phyloP scores from a whole-genome alignment of 2,113 vertebrate species.

The Petaurus breviceps region DNA sequence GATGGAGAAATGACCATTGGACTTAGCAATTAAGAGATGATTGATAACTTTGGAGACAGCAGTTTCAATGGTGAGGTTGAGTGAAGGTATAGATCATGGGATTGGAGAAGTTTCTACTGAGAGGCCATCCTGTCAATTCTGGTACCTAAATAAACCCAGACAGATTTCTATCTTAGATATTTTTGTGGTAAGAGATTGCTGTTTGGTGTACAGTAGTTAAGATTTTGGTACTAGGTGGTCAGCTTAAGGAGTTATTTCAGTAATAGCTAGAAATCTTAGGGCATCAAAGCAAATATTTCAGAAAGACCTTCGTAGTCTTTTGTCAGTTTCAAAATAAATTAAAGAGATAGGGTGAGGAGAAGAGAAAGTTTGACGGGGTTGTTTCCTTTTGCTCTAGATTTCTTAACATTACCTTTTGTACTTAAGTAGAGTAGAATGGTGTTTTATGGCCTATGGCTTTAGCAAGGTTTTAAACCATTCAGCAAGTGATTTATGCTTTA shows the following conservation, averaged over 20 bases:
- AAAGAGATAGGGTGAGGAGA: neutral
- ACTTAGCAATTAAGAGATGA: neutral
- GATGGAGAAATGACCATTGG: neutral
- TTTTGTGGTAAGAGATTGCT: slow-evolving; percentile 1
- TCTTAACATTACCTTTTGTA: neutral
- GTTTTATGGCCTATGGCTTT: neutral
- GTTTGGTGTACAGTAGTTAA: neutral
- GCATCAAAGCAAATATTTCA: neutral
- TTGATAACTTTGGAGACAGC: neutral
- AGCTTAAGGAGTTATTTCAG: neutral
- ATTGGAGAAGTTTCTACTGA: neutral
- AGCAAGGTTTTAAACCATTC: neutral
- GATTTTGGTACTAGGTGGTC: neutral
- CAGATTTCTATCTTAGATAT: slow-evolving; percentile 25
- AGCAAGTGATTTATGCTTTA: neutral
- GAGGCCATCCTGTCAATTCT: neutral
- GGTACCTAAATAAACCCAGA: neutral
- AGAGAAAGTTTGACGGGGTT: neutral
- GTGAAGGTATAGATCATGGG: neutral
- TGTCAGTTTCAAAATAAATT: neutral
- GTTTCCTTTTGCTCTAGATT: neutral
- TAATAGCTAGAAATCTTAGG: neutral
- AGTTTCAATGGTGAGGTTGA: neutral
- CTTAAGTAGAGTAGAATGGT: neutral
- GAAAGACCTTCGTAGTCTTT: neutral